A percentile compares a stretch with the other conserved stretches of the same genome.
These are phyloP conservation scores for Muscina levida DNA, from an alignment of 2,888 invertebrate genomes.

Conservation along the genomic window DNA sequence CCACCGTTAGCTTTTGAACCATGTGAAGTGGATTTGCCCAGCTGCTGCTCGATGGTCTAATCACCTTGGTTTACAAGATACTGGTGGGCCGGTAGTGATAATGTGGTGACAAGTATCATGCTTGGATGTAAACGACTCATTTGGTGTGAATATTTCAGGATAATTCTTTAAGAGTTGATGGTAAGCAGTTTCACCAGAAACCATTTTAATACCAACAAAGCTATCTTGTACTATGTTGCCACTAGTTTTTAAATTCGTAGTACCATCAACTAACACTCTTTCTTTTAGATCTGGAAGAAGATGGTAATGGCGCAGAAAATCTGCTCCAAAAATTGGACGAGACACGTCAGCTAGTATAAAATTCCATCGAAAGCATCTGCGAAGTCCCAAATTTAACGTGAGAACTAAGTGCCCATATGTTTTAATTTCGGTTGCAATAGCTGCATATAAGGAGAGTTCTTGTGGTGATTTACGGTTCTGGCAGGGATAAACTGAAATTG, in stretches of 20 bases:
- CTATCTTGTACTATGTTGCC: too few relatives aligned
- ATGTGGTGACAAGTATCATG: too few relatives aligned
- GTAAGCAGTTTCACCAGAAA: too few relatives aligned
- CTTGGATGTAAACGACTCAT: too few relatives aligned
- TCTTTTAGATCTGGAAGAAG: neutral
- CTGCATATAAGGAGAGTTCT: neutral
- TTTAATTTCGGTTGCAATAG: neutral
- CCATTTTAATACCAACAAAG: too few relatives aligned
- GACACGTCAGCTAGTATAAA: neutral
- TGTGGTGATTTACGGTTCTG: neutral
- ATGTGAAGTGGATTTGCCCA: slow-evolving; percentile 77
- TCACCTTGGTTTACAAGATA: slow-evolving; percentile 33
- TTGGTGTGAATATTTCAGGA: too few relatives aligned
- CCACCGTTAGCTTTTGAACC: slow-evolving; percentile 68
- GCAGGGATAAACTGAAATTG: neutral
- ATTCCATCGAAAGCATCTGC: neutral
- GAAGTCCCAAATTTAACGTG: neutral
- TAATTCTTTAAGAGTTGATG: too few relatives aligned
- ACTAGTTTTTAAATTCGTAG: too few relatives aligned
- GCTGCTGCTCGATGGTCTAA: slow-evolving; percentile 75
- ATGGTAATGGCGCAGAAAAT: slow-evolving; percentile 3
- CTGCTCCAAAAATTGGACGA: neutral
- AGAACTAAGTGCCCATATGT: neutral
- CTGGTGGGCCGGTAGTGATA: too few relatives aligned
- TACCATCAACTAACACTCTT: too few relatives aligned